Evolutionary conservation across 2,888 invertebrate genomes (phyloP).

Genomic region (Aelia acuminata): DNA sequence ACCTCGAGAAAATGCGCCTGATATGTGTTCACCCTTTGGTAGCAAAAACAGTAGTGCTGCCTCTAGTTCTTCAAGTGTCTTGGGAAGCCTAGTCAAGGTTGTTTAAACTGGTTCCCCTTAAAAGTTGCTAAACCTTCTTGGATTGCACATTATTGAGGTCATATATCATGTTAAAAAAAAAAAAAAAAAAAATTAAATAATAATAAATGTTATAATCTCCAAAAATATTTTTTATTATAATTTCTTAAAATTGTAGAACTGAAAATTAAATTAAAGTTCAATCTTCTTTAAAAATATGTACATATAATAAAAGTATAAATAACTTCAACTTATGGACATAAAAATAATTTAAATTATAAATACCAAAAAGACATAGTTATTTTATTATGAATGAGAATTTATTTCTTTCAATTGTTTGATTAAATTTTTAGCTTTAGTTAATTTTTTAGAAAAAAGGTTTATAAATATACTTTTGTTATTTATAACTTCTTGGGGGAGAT

Average conservation of each 20-base stretch:
- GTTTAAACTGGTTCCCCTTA: constrained; percentile 40
- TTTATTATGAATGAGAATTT: no score
- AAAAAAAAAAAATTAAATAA: neutral
- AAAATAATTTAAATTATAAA: no score
- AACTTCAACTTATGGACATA: no score
- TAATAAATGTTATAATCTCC: neutral
- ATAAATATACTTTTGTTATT: no score
- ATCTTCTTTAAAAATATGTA: no score
- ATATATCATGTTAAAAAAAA: constrained; percentile 2
- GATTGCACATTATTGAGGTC: constrained; percentile 49
- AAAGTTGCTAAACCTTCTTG: constrained; percentile 43
- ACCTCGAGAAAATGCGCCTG: neutral
- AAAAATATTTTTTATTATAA: neutral
- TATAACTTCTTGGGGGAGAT: no score
- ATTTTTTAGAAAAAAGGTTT: no score
- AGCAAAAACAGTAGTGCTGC: constrained; percentile 16
- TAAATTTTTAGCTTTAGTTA: no score
- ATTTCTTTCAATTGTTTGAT: no score
- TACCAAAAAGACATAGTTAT: no score
- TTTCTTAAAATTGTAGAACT: neutral
- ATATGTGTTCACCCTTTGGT: neutral
- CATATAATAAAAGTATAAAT: no score
- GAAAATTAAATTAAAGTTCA: neutral
- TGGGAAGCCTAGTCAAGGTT: constrained; percentile 5
- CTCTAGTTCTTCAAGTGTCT: constrained; percentile 16